These are phyloP conservation scores for Chelonus formosanus DNA, from an alignment of 2,888 invertebrate genomes.

Conservation along the genomic window DNA sequence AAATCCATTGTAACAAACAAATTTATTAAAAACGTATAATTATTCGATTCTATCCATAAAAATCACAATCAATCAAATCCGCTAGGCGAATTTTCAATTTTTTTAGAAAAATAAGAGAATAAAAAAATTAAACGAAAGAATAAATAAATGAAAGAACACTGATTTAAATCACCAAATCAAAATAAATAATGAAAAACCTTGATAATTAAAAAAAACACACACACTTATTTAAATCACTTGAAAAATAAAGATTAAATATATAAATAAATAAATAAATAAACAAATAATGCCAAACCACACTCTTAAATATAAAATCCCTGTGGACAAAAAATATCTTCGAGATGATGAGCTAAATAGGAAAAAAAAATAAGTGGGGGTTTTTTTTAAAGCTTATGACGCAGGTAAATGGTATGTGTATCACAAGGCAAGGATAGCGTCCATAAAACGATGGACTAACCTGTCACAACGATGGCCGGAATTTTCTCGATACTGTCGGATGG, in stretches of 20 bases:
- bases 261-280: slow-evolving; percentile 4
- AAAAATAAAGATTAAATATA: neutral
- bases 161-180: too few relatives aligned
- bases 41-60: too few relatives aligned
- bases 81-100: too few relatives aligned
- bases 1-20: too few relatives aligned
- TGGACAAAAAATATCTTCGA: slow-evolving; percentile 7
- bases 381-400: slow-evolving; percentile 6
- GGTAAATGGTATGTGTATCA: slow-evolving; percentile 8
- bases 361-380: slow-evolving; percentile 4
- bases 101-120: neutral
- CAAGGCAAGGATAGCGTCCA: slow-evolving; percentile 22
- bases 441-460: slow-evolving; percentile 51
- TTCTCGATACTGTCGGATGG: slow-evolving; percentile 40
- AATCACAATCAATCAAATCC: too few relatives aligned
- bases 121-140: neutral
- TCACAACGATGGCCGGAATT: slow-evolving; percentile 49
- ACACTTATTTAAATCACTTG: neutral
- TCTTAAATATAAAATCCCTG: neutral
- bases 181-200: neutral
- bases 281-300: neutral
- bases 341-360: neutral
- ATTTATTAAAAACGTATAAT: too few relatives aligned
- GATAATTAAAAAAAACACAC: neutral
- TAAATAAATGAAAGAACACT: neutral